Evolutionary conservation across 2,888 invertebrate genomes (phyloP), one percentile per base, ranked within the genome.

Genomic region (Drosophila diplacantha): DNA sequence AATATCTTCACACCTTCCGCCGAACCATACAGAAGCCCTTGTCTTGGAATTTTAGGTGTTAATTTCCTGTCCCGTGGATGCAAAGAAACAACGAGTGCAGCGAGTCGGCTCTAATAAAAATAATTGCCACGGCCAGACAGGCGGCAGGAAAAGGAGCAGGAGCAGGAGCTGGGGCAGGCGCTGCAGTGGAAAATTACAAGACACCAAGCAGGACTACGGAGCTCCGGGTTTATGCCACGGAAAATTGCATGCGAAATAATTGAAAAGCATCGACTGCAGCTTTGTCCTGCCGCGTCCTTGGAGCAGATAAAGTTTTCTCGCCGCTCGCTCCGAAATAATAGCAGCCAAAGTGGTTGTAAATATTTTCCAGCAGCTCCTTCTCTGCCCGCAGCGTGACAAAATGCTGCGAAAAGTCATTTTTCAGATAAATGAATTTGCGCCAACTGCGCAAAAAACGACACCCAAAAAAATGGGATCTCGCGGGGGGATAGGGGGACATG

Each of bases 1-100:
- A 86, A 85, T 80, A 82, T 79, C 81, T 85, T 81, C 82, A 79
- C 82, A 86, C 85, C 77, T 81, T 81, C 75, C 81, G 77, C 78
- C 74, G 75, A 75, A 65, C 50, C 57, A 65, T 53, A 66, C 59
- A 58, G 20, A 16, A 29, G 35, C 35, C 43, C 54, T 62, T 67
- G 61, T 70, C 31, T 61, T 43, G 58, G 52, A 56, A 72, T 75
- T 67, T 61, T 77, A 81, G 84, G 83, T 83, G 84, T 84, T 73
- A 83, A 84, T 84, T 80, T 77, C 83, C 83, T 69, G 79, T 78
- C 68, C 66, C 57, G 31, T 31, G 41, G 38, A 46, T 60, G 44
- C 53, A 55, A 26, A 51, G n/a, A 37, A 69, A 43, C 53, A 61
- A 41, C 50, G 31, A 59, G 58, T 56, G 63, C 63, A 52, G 44